phyloP scores from a whole-genome alignment of 2,113 vertebrate genomes.

The Scortum barcoo region DNA sequence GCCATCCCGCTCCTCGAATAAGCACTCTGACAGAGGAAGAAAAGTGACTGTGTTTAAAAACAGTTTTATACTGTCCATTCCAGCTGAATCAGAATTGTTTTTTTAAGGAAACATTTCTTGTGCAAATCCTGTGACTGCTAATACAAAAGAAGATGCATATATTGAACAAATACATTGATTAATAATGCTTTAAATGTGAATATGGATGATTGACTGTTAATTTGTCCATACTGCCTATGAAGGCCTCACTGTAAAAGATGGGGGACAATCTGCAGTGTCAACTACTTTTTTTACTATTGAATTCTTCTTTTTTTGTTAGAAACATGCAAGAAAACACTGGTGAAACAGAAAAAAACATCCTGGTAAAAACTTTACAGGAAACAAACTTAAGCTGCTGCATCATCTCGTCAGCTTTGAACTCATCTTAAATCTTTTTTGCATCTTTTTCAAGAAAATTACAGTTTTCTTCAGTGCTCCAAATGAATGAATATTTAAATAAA shows the following conservation, averaged over 20 bases:
- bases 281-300: not conserved
- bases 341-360: too few relatives aligned
- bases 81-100: too few relatives aligned
- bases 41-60: rapidly evolving
- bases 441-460: not conserved
- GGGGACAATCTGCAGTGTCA: too few relatives aligned
- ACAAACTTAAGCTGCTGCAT: not conserved
- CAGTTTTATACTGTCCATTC: rapidly evolving
- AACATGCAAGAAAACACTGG: not conserved
- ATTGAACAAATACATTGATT: not conserved
- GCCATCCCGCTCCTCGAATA: slow-evolving; percentile 92
- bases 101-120: not conserved
- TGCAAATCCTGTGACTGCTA: not conserved
- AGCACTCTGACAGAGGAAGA: slow-evolving; percentile 75
- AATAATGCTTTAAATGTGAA: not conserved
- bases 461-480: not conserved
- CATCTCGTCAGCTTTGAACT: not conserved
- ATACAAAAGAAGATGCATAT: too few relatives aligned
- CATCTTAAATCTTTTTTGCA: too few relatives aligned
- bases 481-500: too few relatives aligned
- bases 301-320: not conserved
- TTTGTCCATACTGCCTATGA: too few relatives aligned
- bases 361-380: too few relatives aligned
- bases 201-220: not conserved
- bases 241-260: too few relatives aligned